Evolutionary conservation across 2,888 invertebrate species (phyloP).

Genomic region (Oithona nana): DNA sequence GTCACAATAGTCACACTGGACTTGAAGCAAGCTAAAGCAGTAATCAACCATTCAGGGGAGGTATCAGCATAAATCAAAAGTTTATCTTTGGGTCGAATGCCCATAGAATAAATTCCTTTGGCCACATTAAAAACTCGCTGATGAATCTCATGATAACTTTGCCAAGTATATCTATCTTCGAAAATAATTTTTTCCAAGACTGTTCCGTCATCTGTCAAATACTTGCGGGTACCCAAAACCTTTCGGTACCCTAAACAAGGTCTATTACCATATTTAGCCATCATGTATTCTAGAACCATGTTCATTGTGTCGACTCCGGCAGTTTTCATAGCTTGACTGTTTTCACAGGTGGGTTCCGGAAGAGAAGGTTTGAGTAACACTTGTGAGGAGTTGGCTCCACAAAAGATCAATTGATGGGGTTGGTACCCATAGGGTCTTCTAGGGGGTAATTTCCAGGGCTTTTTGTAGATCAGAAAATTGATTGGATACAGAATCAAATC

Average conservation of each 20-base stretch:
- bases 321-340: background rate
- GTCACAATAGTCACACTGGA: conserved; percentile 85
- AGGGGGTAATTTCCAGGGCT: background rate
- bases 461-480: background rate
- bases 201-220: conserved; percentile 28
- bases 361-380: background rate
- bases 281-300: background rate
- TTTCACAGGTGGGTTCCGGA: background rate
- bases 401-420: background rate
- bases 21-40: conserved; percentile 87
- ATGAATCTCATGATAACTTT: conserved; percentile 56
- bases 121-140: conserved; percentile 55
- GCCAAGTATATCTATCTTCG: conserved; percentile 75
- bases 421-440: background rate
- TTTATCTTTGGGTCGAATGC: conserved; percentile 48
- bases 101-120: conserved; percentile 59
- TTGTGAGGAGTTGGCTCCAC: background rate
- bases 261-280: background rate
- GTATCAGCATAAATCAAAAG: conserved; percentile 94
- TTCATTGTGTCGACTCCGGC: background rate
- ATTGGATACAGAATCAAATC: background rate
- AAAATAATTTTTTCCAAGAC: conserved; percentile 27
- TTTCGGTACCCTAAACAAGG: background rate
- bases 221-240: background rate
- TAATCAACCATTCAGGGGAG: conserved; percentile 90